Base-by-base conservation (phyloP, 2,888 invertebrate genomes). In the Neoscelio sp. region DNA sequence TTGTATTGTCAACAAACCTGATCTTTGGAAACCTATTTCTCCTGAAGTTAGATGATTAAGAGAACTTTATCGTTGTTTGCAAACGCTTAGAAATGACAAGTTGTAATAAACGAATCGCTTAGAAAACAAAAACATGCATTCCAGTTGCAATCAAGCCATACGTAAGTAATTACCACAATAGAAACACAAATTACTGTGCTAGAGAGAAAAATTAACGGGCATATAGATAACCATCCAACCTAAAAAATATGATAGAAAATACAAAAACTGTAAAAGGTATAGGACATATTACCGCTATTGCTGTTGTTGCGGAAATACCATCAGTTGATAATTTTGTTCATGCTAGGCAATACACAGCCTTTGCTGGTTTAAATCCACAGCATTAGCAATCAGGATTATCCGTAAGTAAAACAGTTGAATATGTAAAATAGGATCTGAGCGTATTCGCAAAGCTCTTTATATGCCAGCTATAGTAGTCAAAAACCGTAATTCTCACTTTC, bases 391-490 rank as follows among this genome's bases (percentile, higher is more conserved):
- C 46, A 18, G 46, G 46, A 18, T 18, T 20, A 20, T 46, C 46
- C 18, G 46, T 46, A 18, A 46, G 20, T 6, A 18, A 46, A 46
- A 46, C 5, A 46, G 46, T 18, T 7, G 18, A 18, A 46, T 46
- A 46, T 46, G 18, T 6, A 46, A 46, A 18, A 46, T 46, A 18
- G 46, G 46, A 18, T 46, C 46, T 46, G 46, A 15, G 17, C 17
- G 20, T 6, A 15, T 46, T 5, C 46, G 46, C 20, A 46, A 46
- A 18, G 46, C 46, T 18, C 20, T 46, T 18, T 46, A 46, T 46
- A 18, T 46, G 17, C 46, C 46, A 18, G 46, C 46, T 26, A 46
- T 46, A 46, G 46, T 46, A 46, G 46, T 18, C 20, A 46, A 46
- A 26, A 46, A 46, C 8, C 20, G 4, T 20, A 46, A 46, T 8